phyloP scores from a whole-genome alignment of 30 jellyfish, hydroid and myxozoan species.

The Aurelia sp. region DNA sequence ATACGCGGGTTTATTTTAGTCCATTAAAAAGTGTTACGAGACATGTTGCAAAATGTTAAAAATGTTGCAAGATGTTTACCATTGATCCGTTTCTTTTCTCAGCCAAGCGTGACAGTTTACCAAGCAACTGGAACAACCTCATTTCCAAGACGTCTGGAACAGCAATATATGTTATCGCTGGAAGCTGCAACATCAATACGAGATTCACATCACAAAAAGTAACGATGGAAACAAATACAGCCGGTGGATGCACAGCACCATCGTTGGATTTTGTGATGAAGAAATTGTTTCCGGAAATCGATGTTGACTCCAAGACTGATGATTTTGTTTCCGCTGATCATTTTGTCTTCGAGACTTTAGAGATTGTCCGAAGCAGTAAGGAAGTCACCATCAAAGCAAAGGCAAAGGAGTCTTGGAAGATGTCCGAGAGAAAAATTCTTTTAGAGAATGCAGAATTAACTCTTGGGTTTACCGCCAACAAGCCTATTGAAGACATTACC shows the following conservation, averaged over 20 bases:
- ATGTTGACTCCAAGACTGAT: background rate
- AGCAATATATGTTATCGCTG: conserved; percentile 8
- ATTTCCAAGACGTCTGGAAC: conserved; percentile 2
- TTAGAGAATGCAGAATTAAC: conserved; percentile 8
- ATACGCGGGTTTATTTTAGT: too few relatives aligned
- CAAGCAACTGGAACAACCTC: conserved; percentile 5
- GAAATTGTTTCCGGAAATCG: conserved; percentile 19
- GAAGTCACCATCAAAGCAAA: conserved; percentile 16
- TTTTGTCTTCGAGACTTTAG: conserved; percentile 6
- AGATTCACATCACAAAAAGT: background rate
- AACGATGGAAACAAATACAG: background rate
- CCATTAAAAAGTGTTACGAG: too few relatives aligned
- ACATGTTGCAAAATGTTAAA: too few relatives aligned
- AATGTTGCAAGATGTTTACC: too few relatives aligned
- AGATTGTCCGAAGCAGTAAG: conserved; percentile 9
- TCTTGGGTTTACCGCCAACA: conserved; percentile 30
- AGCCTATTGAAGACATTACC: background rate
- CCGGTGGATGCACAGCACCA: conserved; percentile 25
- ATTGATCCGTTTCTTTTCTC: background rate
- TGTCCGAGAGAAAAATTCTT: background rate
- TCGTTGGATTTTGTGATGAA: conserved; percentile 8
- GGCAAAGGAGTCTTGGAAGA: conserved; percentile 28
- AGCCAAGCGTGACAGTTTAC: conserved; percentile 27
- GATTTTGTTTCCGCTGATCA: conserved; percentile 19
- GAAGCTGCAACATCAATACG: conserved; percentile 21